Conservation (phyloP, 1,140 invertebrate species). For the Elymnias hypermnestra region DNA sequence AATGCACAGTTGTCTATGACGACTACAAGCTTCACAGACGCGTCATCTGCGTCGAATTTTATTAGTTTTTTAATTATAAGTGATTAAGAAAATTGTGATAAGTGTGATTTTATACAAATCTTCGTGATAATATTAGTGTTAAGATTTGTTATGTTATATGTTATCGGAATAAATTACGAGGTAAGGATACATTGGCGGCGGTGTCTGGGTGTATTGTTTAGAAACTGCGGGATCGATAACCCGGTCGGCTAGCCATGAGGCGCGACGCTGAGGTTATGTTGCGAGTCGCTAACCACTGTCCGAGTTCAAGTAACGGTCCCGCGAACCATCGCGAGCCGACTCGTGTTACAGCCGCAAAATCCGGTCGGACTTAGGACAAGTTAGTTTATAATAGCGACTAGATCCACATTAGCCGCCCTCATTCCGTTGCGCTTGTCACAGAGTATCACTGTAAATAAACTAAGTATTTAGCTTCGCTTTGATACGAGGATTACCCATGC, state of each 20-base stretch:
- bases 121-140: conserved; percentile 71
- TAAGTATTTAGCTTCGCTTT: conserved; percentile 62
- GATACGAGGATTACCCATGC: conserved; percentile 46
- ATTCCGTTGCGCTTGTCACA: conserved; percentile 64
- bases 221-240: conserved; percentile 70
- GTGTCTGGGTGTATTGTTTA: conserved; percentile 58
- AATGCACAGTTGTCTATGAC: conserved; percentile 55
- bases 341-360: conserved; percentile 63
- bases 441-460: conserved; percentile 66
- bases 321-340: conserved; percentile 41
- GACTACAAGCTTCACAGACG: conserved; percentile 67
- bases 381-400: conserved; percentile 64
- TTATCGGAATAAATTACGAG: conserved; percentile 30
- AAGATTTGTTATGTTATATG: conserved; percentile 74
- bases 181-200: conserved; percentile 35
- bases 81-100: conserved; percentile 74
- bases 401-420: conserved; percentile 67
- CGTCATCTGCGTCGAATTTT: conserved; percentile 70
- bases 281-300: conserved; percentile 62
- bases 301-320: conserved; percentile 71
- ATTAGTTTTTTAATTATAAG: conserved; percentile 68
- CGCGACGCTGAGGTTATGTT: conserved; percentile 70
- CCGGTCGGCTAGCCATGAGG: conserved; percentile 72
- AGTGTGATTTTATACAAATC: conserved; percentile 73
- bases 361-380: conserved; percentile 60